A percentile compares a stretch with the other conserved stretches of the same genome.
Evolutionary conservation across 2,888 invertebrate species (phyloP).

Genomic region (Lasioglossum calceatum): DNA sequence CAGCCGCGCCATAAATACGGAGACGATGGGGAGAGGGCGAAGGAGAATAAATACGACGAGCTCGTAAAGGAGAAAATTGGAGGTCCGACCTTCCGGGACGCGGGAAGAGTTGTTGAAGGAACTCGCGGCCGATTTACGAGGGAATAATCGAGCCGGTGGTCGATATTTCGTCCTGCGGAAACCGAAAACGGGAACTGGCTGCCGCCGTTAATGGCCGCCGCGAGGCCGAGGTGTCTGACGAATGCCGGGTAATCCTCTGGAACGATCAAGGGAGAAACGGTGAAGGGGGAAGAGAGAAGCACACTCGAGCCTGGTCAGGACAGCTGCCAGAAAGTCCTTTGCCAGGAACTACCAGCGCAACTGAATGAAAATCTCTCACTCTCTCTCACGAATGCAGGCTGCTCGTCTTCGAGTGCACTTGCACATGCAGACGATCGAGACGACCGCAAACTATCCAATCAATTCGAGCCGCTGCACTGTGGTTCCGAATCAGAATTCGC

Average conservation of each 20-base stretch:
- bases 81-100: background rate
- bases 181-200: background rate
- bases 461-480: constrained; percentile 32
- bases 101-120: background rate
- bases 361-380: constrained; percentile 45
- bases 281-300: background rate
- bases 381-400: background rate
- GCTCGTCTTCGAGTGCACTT: constrained; percentile 19
- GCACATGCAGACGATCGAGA: constrained; percentile 17
- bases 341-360: constrained; percentile 44
- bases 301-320: constrained; percentile 35
- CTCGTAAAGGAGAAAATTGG: constrained; percentile 9
- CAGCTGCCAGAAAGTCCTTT: constrained; percentile 47
- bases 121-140: constrained; percentile 5
- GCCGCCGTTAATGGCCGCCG: constrained; percentile 20
- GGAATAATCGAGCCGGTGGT: constrained; percentile 1
- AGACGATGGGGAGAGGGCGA: background rate
- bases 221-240: constrained; percentile 27
- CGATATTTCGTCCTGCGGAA: constrained; percentile 12
- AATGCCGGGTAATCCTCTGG: constrained; percentile 37
- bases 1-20: background rate
- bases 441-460: constrained; percentile 46
- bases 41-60: background rate
- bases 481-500: background rate
- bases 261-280: constrained; percentile 15